phyloP scores from a whole-genome alignment of 2,797 vertebrate species.

The Psittacula derbiana region DNA sequence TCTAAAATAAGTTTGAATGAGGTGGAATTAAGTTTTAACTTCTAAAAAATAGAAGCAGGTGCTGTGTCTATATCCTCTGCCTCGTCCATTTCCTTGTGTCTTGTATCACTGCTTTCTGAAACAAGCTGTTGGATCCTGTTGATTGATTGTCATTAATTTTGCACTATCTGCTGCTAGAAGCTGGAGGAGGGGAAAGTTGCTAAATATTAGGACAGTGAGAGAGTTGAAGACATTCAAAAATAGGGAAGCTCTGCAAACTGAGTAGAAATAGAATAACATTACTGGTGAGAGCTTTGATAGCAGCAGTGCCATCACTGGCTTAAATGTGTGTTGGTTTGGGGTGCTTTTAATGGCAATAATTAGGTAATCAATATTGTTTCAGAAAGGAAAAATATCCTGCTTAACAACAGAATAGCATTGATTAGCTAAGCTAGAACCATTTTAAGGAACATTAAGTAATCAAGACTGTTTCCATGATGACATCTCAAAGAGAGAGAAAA shows the following conservation, averaged over 20 bases:
- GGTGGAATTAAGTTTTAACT: background rate
- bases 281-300: background rate
- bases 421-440: conserved; percentile 39
- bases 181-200: background rate
- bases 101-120: background rate
- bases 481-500: conserved; percentile 18
- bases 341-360: conserved; percentile 57
- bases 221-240: background rate
- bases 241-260: background rate
- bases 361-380: conserved; percentile 59
- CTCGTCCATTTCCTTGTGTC: background rate
- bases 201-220: background rate
- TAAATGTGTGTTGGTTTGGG: conserved; percentile 11
- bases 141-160: background rate
- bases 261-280: background rate
- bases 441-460: conserved; percentile 56
- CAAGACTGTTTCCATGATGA: conserved; percentile 27
- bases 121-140: background rate
- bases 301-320: background rate
- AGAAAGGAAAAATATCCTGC: conserved; percentile 52
- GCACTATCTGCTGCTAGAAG: background rate
- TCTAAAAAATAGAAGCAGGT: background rate
- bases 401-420: conserved; percentile 56
- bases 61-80: background rate
- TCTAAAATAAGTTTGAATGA: conserved; percentile 41